phyloP scores from a whole-genome alignment of 2,888 invertebrate species.

The Mimumesa dahlbomi region DNA sequence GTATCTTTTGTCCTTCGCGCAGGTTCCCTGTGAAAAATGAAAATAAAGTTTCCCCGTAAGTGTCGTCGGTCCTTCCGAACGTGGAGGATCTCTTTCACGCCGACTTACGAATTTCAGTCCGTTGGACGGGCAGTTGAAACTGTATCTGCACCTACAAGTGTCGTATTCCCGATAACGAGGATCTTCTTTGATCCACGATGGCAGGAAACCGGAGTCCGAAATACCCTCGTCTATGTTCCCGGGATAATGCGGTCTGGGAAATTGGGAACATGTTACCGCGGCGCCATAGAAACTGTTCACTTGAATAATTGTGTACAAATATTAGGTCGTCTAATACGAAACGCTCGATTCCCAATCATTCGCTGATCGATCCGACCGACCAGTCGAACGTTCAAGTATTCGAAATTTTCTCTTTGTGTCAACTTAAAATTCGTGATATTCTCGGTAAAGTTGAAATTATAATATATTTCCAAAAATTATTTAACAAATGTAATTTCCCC shows the following conservation, averaged over 20 bases:
- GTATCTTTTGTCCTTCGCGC: conserved; percentile 84
- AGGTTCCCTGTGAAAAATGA: conserved; percentile 83
- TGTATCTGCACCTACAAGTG: conserved; percentile 82
- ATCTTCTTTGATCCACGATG: conserved; percentile 77
- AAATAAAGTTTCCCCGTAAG: not conserved
- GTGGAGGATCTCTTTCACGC: not conserved
- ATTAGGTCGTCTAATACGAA: too few relatives aligned
- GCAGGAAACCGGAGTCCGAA: conserved; percentile 62
- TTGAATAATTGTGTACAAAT: too few relatives aligned
- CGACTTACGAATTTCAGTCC: conserved; percentile 82
- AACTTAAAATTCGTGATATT: too few relatives aligned
- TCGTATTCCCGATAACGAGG: conserved; percentile 70
- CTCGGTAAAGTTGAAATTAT: not conserved
- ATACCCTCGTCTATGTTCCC: conserved; percentile 23
- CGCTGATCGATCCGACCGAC: too few relatives aligned
- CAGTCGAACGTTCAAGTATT: too few relatives aligned
- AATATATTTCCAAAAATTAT: too few relatives aligned
- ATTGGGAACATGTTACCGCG: too few relatives aligned
- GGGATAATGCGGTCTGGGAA: conserved; percentile 53
- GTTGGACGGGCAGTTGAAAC: conserved; percentile 82
- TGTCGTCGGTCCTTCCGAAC: too few relatives aligned
- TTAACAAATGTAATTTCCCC: too few relatives aligned
- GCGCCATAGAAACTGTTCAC: too few relatives aligned
- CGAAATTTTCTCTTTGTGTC: not conserved
- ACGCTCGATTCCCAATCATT: too few relatives aligned